These are phyloP conservation scores for Upupa epops DNA, from an alignment of 2,113 vertebrate genomes.

Conservation along the genomic window DNA sequence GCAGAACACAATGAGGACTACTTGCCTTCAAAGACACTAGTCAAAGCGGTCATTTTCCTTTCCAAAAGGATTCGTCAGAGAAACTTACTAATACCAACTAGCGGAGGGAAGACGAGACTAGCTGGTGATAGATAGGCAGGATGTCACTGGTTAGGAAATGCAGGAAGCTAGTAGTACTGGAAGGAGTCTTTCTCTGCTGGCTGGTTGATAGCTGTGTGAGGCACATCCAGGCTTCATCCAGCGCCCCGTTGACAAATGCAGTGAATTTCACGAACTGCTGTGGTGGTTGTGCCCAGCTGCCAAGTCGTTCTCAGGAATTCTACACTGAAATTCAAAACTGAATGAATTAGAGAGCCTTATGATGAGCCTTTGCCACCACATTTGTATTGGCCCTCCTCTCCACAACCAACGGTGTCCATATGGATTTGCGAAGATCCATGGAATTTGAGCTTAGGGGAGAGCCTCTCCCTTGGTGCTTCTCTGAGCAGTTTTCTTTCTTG, in stretches of 20 bases:
- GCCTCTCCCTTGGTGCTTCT: not conserved
- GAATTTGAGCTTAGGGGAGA: not conserved
- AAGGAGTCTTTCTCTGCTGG: not conserved
- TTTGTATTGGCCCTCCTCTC: not conserved
- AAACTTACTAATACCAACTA: not conserved
- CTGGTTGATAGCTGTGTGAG: not conserved
- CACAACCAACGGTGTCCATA: not conserved
- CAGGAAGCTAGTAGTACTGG: not conserved
- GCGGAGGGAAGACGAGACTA: fast-evolving
- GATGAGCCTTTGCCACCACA: not conserved
- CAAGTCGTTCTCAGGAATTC: not conserved
- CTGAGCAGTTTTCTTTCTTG: not conserved
- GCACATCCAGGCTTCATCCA: not conserved
- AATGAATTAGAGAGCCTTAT: not conserved
- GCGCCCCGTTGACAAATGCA: not conserved
- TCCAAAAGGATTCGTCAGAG: not conserved
- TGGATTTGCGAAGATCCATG: not conserved
- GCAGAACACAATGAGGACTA: too few relatives aligned
- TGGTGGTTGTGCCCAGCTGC: not conserved
- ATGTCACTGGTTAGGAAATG: not conserved
- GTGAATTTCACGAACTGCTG: not conserved
- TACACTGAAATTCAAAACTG: not conserved
- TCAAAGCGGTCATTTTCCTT: not conserved
- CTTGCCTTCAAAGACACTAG: not conserved
- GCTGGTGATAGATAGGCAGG: not conserved